phyloP scores from a whole-genome alignment of 2,113 vertebrate genomes.

The Xyliphius kryptos region DNA sequence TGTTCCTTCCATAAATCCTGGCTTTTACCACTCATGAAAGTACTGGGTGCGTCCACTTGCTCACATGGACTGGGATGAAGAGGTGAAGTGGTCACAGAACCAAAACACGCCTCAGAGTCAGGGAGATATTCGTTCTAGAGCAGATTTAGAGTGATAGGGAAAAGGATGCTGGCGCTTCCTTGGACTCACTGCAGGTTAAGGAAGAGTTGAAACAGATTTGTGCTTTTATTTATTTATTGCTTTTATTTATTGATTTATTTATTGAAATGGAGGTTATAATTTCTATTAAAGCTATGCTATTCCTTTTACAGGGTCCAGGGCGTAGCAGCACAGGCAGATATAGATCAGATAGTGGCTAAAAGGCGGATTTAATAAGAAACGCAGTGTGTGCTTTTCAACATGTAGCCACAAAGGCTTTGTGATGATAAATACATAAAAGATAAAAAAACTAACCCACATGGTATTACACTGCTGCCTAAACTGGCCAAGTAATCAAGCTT shows the following conservation, averaged over 20 bases:
- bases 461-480: constrained; percentile 15
- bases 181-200: constrained; percentile 29
- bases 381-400: not conserved
- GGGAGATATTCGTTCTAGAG: not conserved
- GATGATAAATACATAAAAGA: not conserved
- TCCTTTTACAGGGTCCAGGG: not conserved
- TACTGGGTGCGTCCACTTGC: constrained; percentile 19
- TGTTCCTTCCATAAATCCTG: constrained; percentile 2
- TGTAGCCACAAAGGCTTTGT: not conserved
- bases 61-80: constrained; percentile 17
- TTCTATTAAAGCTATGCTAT: constrained; percentile 1
- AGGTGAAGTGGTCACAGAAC: constrained; percentile 30
- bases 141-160: constrained; percentile 5
- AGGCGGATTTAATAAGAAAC: not conserved
- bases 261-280: constrained; percentile 43
- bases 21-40: constrained; percentile 21
- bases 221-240: constrained; percentile 67
- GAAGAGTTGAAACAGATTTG: constrained; percentile 20
- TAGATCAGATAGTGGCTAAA: not conserved
- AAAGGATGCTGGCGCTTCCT: constrained; percentile 24
- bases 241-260: constrained; percentile 65
- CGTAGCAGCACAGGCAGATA: too few species aligned
- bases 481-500: not conserved
- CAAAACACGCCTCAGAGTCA: constrained; percentile 5
- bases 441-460: constrained; percentile 5